These are phyloP conservation scores for Harpalus rubripes DNA, from an alignment of 2,888 invertebrate genomes.

Conservation along the genomic window DNA sequence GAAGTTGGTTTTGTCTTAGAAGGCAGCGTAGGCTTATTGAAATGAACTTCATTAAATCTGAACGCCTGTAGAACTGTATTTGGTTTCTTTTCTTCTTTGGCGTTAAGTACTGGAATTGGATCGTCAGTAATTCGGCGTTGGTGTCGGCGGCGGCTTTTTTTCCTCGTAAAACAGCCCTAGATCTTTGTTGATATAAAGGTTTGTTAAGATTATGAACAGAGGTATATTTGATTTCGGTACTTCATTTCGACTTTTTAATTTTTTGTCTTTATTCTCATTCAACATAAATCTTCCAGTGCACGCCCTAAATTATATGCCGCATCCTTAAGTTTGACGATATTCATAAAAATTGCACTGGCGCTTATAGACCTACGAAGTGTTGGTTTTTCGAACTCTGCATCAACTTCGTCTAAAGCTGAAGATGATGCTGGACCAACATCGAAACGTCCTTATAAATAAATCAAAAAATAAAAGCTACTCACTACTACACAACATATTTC, in stretches of 20 bases:
- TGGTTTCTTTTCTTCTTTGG: slow-evolving; percentile 80
- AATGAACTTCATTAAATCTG: slow-evolving; percentile 80
- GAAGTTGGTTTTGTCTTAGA: slow-evolving; percentile 71
- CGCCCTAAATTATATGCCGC: no score
- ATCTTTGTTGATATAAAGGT: slow-evolving; percentile 48
- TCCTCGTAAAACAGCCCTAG: slow-evolving; percentile 45
- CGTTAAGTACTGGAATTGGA: slow-evolving; percentile 77
- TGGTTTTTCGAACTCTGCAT: no score
- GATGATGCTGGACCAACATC: no score
- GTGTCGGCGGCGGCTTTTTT: slow-evolving; percentile 72
- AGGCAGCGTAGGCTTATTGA: slow-evolving; percentile 74
- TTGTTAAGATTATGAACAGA: slow-evolving; percentile 2
- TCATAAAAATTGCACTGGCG: no score
- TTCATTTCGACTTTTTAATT: neutral
- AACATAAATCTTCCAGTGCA: no score
- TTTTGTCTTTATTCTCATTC: neutral
- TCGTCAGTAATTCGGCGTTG: slow-evolving; percentile 82
- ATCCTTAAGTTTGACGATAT: no score
- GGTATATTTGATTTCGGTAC: neutral
- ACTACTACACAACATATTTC: no score
- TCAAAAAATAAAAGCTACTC: no score
- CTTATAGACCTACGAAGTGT: no score
- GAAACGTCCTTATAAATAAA: no score
- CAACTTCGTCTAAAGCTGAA: no score
- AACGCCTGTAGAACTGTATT: slow-evolving; percentile 83